phyloP scores from a whole-genome alignment of 2,797 vertebrate genomes.

The Otolemur crassicaudatus region DNA sequence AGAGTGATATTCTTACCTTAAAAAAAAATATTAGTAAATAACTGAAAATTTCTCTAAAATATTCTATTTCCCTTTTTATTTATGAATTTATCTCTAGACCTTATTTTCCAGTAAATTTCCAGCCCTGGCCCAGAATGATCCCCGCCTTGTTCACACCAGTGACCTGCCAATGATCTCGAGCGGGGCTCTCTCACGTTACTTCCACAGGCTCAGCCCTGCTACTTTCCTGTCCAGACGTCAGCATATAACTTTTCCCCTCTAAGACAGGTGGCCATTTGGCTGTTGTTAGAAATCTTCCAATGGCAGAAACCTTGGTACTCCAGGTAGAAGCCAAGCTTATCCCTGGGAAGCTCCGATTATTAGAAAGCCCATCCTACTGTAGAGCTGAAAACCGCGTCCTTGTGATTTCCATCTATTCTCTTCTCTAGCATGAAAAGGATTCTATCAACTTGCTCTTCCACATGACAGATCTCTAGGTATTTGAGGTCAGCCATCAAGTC shows the following conservation, averaged over 20 bases:
- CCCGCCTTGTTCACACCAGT: background rate
- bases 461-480: background rate
- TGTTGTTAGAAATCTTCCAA: background rate
- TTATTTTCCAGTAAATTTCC: background rate
- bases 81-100: background rate
- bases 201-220: background rate
- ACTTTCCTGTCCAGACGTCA: background rate
- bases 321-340: background rate
- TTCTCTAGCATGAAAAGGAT: background rate
- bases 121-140: background rate
- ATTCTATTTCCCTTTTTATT: background rate
- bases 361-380: background rate
- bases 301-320: background rate
- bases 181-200: background rate
- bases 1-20: no score
- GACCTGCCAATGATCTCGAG: background rate
- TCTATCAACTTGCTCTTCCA: slow-evolving; percentile 10
- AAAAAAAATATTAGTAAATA: background rate
- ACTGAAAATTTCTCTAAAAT: background rate
- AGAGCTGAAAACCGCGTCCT: background rate
- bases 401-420: background rate
- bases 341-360: background rate
- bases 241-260: background rate
- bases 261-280: background rate
- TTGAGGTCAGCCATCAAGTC: background rate